Evolutionary conservation across 2,113 vertebrate species (phyloP).

Genomic region (Nycticryphes semicollaris): DNA sequence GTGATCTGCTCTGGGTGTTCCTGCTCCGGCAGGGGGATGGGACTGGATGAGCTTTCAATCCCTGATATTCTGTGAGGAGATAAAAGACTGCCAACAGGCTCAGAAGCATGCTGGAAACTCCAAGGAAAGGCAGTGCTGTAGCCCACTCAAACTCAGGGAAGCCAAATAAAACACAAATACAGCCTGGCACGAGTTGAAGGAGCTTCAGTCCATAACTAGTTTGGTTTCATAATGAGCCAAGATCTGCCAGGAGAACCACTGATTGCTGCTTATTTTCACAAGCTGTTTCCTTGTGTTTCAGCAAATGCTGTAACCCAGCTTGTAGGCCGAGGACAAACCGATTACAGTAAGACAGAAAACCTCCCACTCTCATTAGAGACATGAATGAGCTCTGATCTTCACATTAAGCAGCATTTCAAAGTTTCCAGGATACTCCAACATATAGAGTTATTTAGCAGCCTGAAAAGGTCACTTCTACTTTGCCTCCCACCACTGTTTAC

Average conservation of each 20-base stretch:
- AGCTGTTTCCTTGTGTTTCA: not conserved
- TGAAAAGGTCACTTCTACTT: constrained; percentile 53
- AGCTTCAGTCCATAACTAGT: not conserved
- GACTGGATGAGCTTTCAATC: too few relatives aligned
- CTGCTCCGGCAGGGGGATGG: too few relatives aligned
- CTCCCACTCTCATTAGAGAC: constrained; percentile 9
- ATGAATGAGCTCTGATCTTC: constrained; percentile 43
- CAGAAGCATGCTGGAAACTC: not conserved
- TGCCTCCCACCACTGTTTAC: constrained; percentile 13
- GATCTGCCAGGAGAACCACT: not conserved
- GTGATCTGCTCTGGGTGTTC: too few relatives aligned
- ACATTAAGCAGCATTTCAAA: constrained; percentile 20
- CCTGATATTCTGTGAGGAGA: too few relatives aligned
- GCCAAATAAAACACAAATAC: not conserved
- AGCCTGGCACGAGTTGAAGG: not conserved
- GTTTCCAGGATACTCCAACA: constrained; percentile 10
- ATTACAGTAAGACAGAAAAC: not conserved
- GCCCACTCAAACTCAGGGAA: not conserved
- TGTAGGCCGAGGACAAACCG: not conserved
- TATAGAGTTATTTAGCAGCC: constrained; percentile 25
- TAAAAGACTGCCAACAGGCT: not conserved
- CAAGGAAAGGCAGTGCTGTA: not conserved
- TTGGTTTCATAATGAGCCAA: not conserved
- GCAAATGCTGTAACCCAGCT: not conserved
- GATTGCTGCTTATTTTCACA: not conserved